Base-by-base conservation (phyloP, 2,888 invertebrate genomes). In the Lochmaea capreae region DNA sequence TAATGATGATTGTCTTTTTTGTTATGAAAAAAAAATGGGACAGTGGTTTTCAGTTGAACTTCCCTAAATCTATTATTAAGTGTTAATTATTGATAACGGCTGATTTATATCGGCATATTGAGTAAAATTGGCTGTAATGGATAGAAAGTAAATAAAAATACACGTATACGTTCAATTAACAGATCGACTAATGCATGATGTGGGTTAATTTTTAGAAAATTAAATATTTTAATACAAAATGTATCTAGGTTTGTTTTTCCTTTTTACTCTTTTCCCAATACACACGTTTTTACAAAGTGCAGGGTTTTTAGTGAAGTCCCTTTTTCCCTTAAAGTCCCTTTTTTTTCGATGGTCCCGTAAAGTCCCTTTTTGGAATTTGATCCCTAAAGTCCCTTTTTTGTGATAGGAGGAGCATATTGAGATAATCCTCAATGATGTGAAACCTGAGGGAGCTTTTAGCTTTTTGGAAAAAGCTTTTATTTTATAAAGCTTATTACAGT, bases 201-300 rank as follows among this genome's bases (percentile, higher is more conserved):
- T 54, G 54, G 54, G 18, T 54, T 54, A 54, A 54, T 54, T 54
- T 49, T 18, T 54, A 54, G 54, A 16, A 9, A 54, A 54, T 18
- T 54, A 54, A 54, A 16, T 54, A 54, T 54, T 54, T 54, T 54
- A 54, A 54, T 54, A 54, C 18, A 54, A 54, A 46, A 54, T 54
- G 54, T 54, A 54, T 49, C 49, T 54, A 54, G n/a, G 4, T 54
- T 54, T 18, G 18, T 6, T n/a, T 54, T 54, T 18, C 16, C n/a
- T 52, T 16, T 54, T 54, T 18, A 18, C 6, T 39, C 18, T 16
- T 10, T 18, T 16, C 54, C 54, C 49, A 49, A 6, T 33, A 33
- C 33, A 33, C 1, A 33, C 3, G 6, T 33, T 33, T 33, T 33
- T 33, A 33, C 33, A 33, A 33, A 33, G 33, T 33, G 33, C 33